Conservation (phyloP, 2,797 vertebrate genomes). For the Trematomus bernacchii region DNA sequence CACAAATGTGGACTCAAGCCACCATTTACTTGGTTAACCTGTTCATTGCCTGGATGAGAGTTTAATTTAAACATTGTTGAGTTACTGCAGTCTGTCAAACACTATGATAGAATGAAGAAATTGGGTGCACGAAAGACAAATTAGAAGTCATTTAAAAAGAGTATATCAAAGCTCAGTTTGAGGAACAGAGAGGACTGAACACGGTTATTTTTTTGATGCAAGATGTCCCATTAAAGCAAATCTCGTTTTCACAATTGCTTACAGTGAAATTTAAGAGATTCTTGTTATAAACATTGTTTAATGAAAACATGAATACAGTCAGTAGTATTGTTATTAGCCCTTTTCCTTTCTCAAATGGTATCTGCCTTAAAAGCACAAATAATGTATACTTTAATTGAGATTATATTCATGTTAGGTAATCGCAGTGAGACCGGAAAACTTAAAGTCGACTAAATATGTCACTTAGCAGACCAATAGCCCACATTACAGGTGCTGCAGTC, state of each 20-base stretch:
- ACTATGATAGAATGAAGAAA: neutral
- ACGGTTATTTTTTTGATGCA: neutral
- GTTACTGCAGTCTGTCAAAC: neutral
- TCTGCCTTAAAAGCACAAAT: neutral
- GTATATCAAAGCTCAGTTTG: neutral
- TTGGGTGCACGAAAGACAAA: neutral
- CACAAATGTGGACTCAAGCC: constrained; percentile 57
- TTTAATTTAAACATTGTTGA: constrained; percentile 17
- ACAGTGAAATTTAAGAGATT: neutral
- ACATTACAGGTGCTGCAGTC: neutral
- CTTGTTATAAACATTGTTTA: neutral
- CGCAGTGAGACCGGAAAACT: neutral
- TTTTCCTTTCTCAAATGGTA: neutral
- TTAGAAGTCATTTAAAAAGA: neutral
- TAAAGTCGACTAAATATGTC: neutral
- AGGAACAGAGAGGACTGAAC: neutral
- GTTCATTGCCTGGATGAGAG: constrained; percentile 21
- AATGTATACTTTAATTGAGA: neutral
- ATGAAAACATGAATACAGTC: neutral
- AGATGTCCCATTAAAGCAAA: neutral
- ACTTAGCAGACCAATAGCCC: neutral
- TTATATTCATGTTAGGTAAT: neutral
- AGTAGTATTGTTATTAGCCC: neutral
- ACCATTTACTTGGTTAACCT: constrained; percentile 58
- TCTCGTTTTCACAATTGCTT: neutral